Conservation (phyloP, 2,888 invertebrate genomes). For the Ditula angustiorana region DNA sequence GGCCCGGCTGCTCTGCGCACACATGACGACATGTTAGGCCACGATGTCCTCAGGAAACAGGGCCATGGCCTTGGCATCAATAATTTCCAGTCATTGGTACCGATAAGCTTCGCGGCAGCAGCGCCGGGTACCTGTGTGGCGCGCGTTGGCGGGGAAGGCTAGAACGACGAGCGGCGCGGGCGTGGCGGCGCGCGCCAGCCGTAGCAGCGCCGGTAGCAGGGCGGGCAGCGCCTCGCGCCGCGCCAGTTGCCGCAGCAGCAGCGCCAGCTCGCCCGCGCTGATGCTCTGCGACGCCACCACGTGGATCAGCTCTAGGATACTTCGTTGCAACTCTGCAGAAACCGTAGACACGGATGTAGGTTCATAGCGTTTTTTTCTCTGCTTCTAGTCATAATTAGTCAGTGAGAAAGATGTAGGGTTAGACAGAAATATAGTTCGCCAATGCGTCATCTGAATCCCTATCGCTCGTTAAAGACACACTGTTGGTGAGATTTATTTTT, state of each 20-base stretch:
- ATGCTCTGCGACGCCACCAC: conserved; percentile 83
- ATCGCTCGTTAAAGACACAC: no score
- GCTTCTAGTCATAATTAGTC: no score
- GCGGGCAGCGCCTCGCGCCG: conserved; percentile 42
- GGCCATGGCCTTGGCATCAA: no score
- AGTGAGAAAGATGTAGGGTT: no score
- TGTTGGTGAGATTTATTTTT: no score
- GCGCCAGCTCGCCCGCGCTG: conserved; percentile 81
- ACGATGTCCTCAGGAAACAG: no score
- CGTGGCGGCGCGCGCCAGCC: conserved; percentile 69
- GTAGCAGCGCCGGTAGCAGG: conserved; percentile 75
- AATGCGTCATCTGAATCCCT: no score
- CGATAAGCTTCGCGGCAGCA: no score
- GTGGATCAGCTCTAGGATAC: conserved; percentile 87
- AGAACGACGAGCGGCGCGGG: conserved; percentile 81
- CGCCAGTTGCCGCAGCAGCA: conserved; percentile 86
- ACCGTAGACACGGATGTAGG: no score
- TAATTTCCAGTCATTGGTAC: no score
- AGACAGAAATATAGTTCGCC: no score
- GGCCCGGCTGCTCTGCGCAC: not conserved
- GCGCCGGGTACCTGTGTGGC: conserved; percentile 40
- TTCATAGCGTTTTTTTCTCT: no score
- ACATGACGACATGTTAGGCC: conserved; percentile 43
- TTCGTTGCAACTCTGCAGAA: conserved; percentile 86
- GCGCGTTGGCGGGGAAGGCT: conserved; percentile 80